Conservation (phyloP, 2,888 invertebrate species). For the Meloe dianella region DNA sequence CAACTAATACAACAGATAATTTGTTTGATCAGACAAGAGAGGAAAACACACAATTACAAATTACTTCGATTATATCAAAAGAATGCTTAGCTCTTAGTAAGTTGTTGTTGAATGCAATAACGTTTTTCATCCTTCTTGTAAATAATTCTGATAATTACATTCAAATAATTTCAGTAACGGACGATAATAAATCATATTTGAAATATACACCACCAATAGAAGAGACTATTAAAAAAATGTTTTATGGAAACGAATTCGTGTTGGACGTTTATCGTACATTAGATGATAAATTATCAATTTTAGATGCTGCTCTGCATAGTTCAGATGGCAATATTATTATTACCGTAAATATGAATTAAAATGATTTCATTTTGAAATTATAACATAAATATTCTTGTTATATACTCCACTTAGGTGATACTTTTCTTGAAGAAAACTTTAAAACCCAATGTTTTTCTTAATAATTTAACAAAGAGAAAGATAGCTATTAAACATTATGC, state of each 20-base stretch:
- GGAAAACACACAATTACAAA: conserved; percentile 43
- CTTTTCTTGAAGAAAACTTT: conserved; percentile 78
- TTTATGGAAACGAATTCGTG: conserved; percentile 61
- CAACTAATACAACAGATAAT: conserved; percentile 18
- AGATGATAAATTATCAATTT: conserved; percentile 71
- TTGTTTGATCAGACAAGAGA: conserved; percentile 45
- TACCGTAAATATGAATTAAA: conserved; percentile 60
- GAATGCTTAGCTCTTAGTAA: conserved; percentile 33
- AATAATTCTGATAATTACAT: too few relatives aligned
- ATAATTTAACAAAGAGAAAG: conserved; percentile 71
- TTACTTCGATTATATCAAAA: conserved; percentile 53
- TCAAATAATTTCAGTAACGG: conserved; percentile 59
- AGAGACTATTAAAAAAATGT: conserved; percentile 62
- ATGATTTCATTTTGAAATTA: neutral
- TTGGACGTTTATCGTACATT: conserved; percentile 60
- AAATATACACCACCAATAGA: conserved; percentile 54
- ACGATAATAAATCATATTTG: conserved; percentile 51
- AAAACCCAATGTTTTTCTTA: conserved; percentile 72
- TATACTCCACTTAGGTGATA: conserved; percentile 65
- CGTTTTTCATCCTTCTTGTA: too few relatives aligned
- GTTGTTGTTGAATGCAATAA: conserved; percentile 21
- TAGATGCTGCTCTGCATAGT: conserved; percentile 73
- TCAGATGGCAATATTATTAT: conserved; percentile 81
- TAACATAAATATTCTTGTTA: conserved; percentile 1
- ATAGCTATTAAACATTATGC: conserved; percentile 77